Conservation (phyloP, 2,888 invertebrate genomes). For the Nemapogon koenigi region DNA sequence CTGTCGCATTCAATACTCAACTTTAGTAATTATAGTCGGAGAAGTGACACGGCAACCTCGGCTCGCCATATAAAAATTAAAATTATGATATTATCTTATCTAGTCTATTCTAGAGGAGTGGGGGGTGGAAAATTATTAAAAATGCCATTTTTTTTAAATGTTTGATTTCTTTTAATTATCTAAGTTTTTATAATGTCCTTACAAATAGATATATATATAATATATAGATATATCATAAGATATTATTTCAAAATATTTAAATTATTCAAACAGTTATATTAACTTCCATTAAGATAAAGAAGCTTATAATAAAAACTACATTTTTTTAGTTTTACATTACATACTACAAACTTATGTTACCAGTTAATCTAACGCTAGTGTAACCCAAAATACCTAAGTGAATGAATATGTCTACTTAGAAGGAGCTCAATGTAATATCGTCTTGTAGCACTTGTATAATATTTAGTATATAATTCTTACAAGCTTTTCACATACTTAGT, state of each 20-base stretch:
- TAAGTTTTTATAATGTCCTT: slow-evolving; percentile 67
- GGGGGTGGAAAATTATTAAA: slow-evolving; percentile 45
- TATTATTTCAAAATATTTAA: slow-evolving; percentile 66
- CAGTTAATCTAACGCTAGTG: slow-evolving; percentile 64
- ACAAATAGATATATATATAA: slow-evolving; percentile 61
- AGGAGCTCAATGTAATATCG: slow-evolving; percentile 52
- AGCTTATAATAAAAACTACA: slow-evolving; percentile 63
- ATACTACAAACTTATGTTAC: slow-evolving; percentile 62
- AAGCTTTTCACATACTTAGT: slow-evolving; percentile 50
- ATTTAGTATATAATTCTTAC: slow-evolving; percentile 54
- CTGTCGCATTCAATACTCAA: no score
- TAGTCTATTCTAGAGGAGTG: slow-evolving; percentile 26
- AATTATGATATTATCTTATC: slow-evolving; percentile 40
- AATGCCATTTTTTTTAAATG: slow-evolving; percentile 62
- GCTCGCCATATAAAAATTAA: slow-evolving; percentile 47
- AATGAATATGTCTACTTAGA: slow-evolving; percentile 61
- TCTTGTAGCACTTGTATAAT: slow-evolving; percentile 51
- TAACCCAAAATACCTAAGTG: slow-evolving; percentile 65
- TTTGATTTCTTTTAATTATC: slow-evolving; percentile 68
- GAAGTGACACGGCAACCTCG: no score
- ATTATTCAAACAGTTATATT: slow-evolving; percentile 64
- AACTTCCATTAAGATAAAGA: slow-evolving; percentile 64
- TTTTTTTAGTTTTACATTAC: slow-evolving; percentile 35
- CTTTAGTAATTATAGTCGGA: no score
- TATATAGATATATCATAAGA: slow-evolving; percentile 47